Conservation (phyloP, 1,140 invertebrate species). For the Lepidurus apus region DNA sequence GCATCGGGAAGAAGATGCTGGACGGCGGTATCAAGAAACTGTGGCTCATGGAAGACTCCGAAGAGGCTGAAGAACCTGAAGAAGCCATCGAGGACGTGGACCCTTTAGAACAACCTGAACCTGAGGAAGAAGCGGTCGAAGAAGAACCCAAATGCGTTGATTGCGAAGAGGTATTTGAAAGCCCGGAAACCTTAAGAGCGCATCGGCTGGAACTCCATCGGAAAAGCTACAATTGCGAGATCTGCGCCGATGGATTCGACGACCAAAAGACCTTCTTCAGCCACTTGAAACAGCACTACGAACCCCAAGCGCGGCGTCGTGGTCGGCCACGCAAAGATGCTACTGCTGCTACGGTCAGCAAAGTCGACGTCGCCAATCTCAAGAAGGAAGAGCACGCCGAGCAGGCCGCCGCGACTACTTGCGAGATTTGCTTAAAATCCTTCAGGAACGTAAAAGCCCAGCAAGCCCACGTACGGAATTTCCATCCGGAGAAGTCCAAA, state of each 20-base stretch:
- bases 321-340: conserved; percentile 34
- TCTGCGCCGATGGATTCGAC: conserved; percentile 57
- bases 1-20: conserved; percentile 24
- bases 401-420: neutral
- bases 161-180: conserved; percentile 4
- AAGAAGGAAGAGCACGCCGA: conserved; percentile 6
- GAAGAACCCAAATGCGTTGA: conserved; percentile 14
- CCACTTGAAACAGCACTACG: conserved; percentile 72
- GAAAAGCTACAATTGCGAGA: conserved; percentile 50
- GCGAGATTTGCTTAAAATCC: conserved; percentile 29
- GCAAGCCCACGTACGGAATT: conserved; percentile 29
- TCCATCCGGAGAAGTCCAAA: conserved; percentile 26
- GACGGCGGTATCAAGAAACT: conserved; percentile 32
- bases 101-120: conserved; percentile 36
- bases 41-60: conserved; percentile 26
- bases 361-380: conserved; percentile 29
- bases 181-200: conserved; percentile 16
- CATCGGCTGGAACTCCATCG: conserved; percentile 28
- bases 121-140: conserved; percentile 35
- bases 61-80: neutral
- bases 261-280: conserved; percentile 72
- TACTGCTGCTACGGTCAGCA: conserved; percentile 40
- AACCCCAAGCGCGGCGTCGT: conserved; percentile 47
- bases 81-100: conserved; percentile 28
- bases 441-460: conserved; percentile 22